A percentile compares a stretch with the other conserved stretches of the same genome.
phyloP scores from a whole-genome alignment of 2,888 invertebrate species.

The Euphydryas editha region DNA sequence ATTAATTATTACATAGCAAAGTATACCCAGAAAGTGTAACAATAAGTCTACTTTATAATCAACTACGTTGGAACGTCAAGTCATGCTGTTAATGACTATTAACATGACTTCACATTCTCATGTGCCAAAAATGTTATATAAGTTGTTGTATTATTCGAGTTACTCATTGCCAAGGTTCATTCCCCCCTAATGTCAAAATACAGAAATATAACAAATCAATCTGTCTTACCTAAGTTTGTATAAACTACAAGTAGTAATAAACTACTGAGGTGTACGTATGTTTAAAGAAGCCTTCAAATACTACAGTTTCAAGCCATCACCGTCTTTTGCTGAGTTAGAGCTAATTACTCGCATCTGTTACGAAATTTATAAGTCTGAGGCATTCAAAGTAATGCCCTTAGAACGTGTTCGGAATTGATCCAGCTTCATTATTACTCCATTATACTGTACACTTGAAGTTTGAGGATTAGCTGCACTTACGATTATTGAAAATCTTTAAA shows the following conservation, averaged over 20 bases:
- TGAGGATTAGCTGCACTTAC: conserved; percentile 13
- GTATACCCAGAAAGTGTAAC: too few species aligned
- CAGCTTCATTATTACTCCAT: conserved; percentile 17
- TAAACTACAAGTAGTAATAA: too few species aligned
- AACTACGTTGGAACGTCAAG: too few species aligned
- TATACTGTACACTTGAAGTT: conserved; percentile 13
- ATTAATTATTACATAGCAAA: too few species aligned
- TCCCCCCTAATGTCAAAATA: not conserved
- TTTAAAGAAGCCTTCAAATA: not conserved
- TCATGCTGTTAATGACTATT: too few species aligned
- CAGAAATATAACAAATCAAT: too few species aligned
- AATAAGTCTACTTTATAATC: too few species aligned
- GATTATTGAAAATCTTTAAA: conserved; percentile 13
- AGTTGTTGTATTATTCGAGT: not conserved
- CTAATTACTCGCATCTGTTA: conserved; percentile 20
- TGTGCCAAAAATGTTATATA: too few species aligned
- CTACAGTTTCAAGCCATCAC: not conserved
- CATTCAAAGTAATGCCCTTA: conserved; percentile 9
- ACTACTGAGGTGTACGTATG: not conserved
- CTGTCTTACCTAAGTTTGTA: too few species aligned
- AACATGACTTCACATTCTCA: too few species aligned
- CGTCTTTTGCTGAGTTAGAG: conserved; percentile 1
- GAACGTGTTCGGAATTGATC: conserved; percentile 28
- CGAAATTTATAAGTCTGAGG: conserved; percentile 22
- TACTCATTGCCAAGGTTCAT: not conserved